These are phyloP conservation scores for Pelmatolapia mariae DNA, from an alignment of 2,113 vertebrate genomes.

Conservation along the genomic window DNA sequence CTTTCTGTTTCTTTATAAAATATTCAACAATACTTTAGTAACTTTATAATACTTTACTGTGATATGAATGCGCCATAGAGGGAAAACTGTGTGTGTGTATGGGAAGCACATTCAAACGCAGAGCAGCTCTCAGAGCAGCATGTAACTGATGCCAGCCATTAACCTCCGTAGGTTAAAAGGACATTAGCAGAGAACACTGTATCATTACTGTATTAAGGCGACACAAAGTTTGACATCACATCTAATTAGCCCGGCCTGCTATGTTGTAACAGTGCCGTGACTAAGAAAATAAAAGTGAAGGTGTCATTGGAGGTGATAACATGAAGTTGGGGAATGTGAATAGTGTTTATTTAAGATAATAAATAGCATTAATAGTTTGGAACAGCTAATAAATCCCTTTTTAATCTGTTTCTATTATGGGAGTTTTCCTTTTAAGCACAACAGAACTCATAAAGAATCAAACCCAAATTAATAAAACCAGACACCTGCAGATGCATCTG, in stretches of 20 bases:
- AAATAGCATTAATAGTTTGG: neutral
- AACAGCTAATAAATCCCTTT: neutral
- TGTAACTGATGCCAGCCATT: neutral
- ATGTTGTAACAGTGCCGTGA: neutral
- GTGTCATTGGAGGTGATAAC: neutral
- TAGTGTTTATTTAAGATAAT: neutral
- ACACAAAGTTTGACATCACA: neutral
- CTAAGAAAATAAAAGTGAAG: neutral
- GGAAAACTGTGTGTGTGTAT: neutral
- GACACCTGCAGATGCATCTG: slow-evolving; percentile 1
- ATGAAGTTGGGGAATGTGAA: neutral
- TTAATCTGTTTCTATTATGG: neutral
- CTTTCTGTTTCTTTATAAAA: neutral
- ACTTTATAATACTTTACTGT: neutral
- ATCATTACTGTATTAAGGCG: neutral
- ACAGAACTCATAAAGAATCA: neutral
- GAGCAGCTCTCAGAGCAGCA: neutral
- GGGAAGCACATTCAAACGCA: neutral
- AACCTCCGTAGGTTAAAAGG: neutral
- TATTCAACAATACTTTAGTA: neutral
- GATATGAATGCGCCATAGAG: neutral
- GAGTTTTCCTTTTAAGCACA: neutral
- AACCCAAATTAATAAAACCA: neutral
- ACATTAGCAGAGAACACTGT: neutral
- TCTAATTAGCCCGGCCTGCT: neutral